Conservation (phyloP, 2,888 invertebrate genomes). For the Schizaphis graminum region DNA sequence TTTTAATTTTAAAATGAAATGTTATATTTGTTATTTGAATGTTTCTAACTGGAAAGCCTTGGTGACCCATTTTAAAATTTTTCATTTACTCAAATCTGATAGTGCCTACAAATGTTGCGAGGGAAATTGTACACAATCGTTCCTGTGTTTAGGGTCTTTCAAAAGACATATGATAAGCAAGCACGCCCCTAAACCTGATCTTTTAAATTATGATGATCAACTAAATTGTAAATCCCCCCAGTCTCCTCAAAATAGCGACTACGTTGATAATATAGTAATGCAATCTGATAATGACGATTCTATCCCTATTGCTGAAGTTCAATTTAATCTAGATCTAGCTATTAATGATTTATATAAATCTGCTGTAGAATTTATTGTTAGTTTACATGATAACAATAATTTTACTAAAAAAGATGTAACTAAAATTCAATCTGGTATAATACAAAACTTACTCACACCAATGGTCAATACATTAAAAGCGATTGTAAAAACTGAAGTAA, state of each 20-base stretch:
- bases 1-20: too few species aligned
- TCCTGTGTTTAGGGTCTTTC: not conserved
- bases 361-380: slow-evolving; percentile 1
- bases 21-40: too few species aligned
- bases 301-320: not conserved
- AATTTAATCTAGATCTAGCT: not conserved
- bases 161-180: slow-evolving; percentile 12
- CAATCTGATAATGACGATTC: not conserved
- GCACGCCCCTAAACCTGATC: not conserved
- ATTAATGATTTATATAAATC: not conserved
- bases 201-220: not conserved
- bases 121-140: not conserved
- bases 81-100: not conserved
- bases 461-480: not conserved
- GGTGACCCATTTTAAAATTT: too few species aligned
- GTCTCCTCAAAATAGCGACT: not conserved
- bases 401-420: not conserved
- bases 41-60: too few species aligned
- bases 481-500: not conserved
- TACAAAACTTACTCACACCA: not conserved
- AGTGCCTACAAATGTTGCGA: not conserved
- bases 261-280: not conserved
- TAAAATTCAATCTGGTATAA: slow-evolving; percentile 2
- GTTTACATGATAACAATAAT: not conserved
- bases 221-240: not conserved